A percentile compares a stretch with the other conserved stretches of the same genome.
Evolutionary conservation across 2,888 invertebrate genomes (phyloP).

Genomic region (Drepanosiphum platanoidis): DNA sequence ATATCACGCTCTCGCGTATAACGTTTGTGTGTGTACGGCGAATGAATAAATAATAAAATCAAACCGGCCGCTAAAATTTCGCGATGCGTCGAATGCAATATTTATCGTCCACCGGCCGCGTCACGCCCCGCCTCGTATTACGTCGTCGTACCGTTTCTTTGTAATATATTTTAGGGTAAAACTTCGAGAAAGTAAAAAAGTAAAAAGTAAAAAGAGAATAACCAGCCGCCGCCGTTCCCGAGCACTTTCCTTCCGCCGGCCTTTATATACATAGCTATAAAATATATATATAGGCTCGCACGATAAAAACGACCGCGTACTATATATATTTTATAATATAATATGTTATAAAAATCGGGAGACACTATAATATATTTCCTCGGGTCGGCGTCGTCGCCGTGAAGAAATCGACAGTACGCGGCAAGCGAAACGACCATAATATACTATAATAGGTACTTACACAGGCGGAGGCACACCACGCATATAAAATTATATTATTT

Average conservation of each 20-base stretch:
- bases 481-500: no score
- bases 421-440: background rate
- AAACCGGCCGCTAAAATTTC: background rate
- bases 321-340: no score
- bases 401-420: background rate
- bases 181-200: background rate
- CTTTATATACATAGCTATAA: no score
- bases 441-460: background rate
- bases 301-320: no score
- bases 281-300: no score
- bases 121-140: background rate
- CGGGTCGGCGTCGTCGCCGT: no score
- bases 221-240: no score
- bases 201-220: background rate
- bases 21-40: background rate
- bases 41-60: background rate
- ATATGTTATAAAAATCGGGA: no score
- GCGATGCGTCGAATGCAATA: background rate
- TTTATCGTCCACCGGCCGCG: no score
- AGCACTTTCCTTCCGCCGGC: no score
- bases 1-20: background rate
- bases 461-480: background rate
- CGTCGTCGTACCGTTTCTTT: background rate
- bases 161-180: background rate
- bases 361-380: no score